phyloP scores from a whole-genome alignment of 2,888 invertebrate species.

The Agapetus fuscipes region DNA sequence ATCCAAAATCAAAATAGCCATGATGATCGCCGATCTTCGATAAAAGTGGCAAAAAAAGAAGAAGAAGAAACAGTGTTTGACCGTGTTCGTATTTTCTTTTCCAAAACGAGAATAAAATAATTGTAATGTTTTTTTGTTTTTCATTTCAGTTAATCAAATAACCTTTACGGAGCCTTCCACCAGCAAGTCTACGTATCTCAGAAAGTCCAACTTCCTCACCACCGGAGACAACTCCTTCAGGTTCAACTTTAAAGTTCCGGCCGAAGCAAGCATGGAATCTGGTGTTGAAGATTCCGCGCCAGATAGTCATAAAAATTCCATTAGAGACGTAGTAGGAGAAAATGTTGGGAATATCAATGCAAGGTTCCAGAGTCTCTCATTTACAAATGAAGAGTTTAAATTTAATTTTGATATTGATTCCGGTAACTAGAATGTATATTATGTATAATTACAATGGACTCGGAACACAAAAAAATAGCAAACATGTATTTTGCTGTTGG shows the following conservation, averaged over 20 bases:
- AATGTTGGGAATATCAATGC: neutral
- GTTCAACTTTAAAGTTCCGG: slow-evolving; percentile 36
- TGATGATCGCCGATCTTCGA: too few relatives aligned
- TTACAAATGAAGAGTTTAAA: slow-evolving; percentile 1
- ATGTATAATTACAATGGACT: neutral
- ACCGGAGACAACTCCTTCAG: slow-evolving; percentile 46
- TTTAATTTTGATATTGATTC: neutral
- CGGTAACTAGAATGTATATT: neutral
- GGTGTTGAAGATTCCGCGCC: neutral
- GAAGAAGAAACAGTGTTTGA: too few relatives aligned
- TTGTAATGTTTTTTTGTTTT: too few relatives aligned
- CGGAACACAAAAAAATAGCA: too few relatives aligned
- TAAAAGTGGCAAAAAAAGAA: too few relatives aligned
- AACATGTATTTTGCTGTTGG: too few relatives aligned
- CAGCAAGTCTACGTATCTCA: slow-evolving; percentile 56
- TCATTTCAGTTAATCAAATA: slow-evolving; percentile 49
- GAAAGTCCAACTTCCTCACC: slow-evolving; percentile 49
- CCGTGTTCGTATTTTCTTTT: slow-evolving; percentile 1
- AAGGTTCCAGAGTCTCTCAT: neutral
- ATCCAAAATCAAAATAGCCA: too few relatives aligned
- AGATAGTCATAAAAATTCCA: neutral
- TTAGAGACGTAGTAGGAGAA: too few relatives aligned
- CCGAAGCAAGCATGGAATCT: neutral
- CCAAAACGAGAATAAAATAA: too few relatives aligned
- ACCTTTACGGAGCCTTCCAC: slow-evolving; percentile 44